These are phyloP conservation scores for Auanema sp. DNA, from an alignment of 2,888 invertebrate genomes.

Conservation along the genomic window DNA sequence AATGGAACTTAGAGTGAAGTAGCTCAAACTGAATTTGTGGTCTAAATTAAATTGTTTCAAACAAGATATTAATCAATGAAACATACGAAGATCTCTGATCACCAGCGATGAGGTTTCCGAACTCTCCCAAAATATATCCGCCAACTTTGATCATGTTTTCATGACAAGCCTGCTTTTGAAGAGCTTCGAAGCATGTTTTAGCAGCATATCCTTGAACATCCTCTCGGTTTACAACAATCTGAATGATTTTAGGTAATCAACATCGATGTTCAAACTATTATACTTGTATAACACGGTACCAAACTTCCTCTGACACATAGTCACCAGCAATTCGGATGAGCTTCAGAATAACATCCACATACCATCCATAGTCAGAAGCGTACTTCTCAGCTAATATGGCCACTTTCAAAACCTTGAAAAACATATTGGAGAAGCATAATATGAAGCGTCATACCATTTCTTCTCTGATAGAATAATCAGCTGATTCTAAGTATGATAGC, in stretches of 20 bases:
- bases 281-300: constrained; percentile 87
- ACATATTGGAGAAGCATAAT: not conserved
- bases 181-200: constrained; percentile 91
- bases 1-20: constrained; percentile 95
- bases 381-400: constrained; percentile 99
- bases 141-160: constrained; percentile 99
- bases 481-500: constrained; percentile 96
- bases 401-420: constrained; percentile 80
- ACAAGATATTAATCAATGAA: not conserved
- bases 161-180: constrained; percentile 96
- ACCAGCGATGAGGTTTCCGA: constrained; percentile 98
- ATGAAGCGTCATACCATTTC: constrained; percentile 81
- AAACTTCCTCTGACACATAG: constrained; percentile 98
- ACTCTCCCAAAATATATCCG: constrained; percentile 97
- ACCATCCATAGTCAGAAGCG: constrained; percentile 98
- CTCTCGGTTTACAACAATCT: constrained; percentile 98
- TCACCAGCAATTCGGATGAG: constrained; percentile 98
- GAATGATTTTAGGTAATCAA: constrained; percentile 64
- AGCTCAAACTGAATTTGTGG: constrained; percentile 96
- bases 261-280: too few species aligned
- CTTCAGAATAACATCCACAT: constrained; percentile 91
- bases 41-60: constrained; percentile 69
- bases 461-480: constrained; percentile 98
- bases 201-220: constrained; percentile 99
- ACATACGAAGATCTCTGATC: constrained; percentile 81